These are phyloP conservation scores for Etheostoma perlongum DNA, from an alignment of 2,797 vertebrate species.

Conservation along the genomic window DNA sequence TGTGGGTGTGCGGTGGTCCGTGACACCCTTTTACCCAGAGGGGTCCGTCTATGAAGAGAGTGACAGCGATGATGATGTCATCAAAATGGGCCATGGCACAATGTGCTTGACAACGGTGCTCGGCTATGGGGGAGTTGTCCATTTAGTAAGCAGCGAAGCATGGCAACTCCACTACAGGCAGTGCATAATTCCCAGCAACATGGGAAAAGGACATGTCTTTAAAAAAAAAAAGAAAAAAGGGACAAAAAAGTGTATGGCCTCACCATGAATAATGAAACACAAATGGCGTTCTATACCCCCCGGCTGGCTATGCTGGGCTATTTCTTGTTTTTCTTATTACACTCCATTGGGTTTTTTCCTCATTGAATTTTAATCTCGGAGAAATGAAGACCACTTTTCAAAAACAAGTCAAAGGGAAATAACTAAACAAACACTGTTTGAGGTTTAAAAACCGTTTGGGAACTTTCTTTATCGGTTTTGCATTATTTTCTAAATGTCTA, in stretches of 20 bases:
- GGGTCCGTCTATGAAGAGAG: slow-evolving; percentile 73
- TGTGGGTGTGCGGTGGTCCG: slow-evolving; percentile 77
- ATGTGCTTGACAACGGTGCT: slow-evolving; percentile 66
- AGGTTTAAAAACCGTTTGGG: slow-evolving; percentile 58
- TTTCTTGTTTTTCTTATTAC: slow-evolving; percentile 74
- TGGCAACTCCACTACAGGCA: slow-evolving; percentile 61
- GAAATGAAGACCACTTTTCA: slow-evolving; percentile 65
- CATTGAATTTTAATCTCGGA: slow-evolving; percentile 73
- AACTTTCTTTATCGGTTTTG: slow-evolving; percentile 62
- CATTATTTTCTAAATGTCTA: slow-evolving; percentile 46
- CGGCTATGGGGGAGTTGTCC: slow-evolving; percentile 63
- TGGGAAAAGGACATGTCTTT: slow-evolving; percentile 49
- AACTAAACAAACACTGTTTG: slow-evolving; percentile 65
- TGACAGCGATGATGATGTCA: slow-evolving; percentile 85
- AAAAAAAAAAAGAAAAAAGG: slow-evolving; percentile 24
- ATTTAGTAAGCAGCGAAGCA: slow-evolving; percentile 79
- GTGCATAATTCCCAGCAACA: slow-evolving; percentile 67
- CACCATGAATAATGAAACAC: slow-evolving; percentile 78
- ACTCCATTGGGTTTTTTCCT: slow-evolving; percentile 66
- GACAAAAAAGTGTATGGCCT: slow-evolving; percentile 47
- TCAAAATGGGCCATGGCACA: slow-evolving; percentile 77
- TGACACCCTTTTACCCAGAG: slow-evolving; percentile 74
- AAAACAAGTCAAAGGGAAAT: slow-evolving; percentile 76
- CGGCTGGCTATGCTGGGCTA: slow-evolving; percentile 63
- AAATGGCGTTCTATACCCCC: slow-evolving; percentile 71